Conservation (phyloP, 2,113 vertebrate species). For the Heliornis fulica region DNA sequence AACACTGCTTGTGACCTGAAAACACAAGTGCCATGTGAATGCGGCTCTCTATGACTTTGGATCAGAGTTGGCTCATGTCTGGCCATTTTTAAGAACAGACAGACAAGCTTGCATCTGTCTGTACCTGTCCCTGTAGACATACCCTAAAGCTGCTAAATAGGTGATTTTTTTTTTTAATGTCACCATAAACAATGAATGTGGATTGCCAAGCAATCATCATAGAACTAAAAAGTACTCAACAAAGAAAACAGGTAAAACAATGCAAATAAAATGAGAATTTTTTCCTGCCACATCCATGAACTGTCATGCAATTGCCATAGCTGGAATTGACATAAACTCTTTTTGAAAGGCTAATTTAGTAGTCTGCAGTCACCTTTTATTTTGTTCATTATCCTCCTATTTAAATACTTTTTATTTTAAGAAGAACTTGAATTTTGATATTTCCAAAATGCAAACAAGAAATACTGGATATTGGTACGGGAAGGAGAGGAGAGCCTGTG, state of each 20-base stretch:
- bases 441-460: neutral
- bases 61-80: conserved; percentile 21
- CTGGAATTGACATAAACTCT: neutral
- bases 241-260: conserved; percentile 42
- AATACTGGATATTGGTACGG: neutral
- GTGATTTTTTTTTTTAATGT: conserved; percentile 22
- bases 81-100: conserved; percentile 44
- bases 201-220: conserved; percentile 26
- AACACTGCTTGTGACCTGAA: conserved; percentile 22
- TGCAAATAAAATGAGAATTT: conserved; percentile 35
- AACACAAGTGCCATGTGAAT: conserved; percentile 33
- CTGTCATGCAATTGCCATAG: conserved; percentile 6
- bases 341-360: conserved; percentile 15
- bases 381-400: neutral
- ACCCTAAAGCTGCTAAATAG: conserved; percentile 51
- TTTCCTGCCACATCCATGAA: neutral
- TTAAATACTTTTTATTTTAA: conserved; percentile 5
- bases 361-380: neutral
- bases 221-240: conserved; percentile 27
- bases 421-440: neutral
- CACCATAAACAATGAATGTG: conserved; percentile 44
- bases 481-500: neutral
- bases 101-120: conserved; percentile 56
- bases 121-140: conserved; percentile 56
- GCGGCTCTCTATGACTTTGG: conserved; percentile 17